Evolutionary conservation across 1,140 invertebrate species (phyloP), one percentile per base, ranked within the genome.

Genomic region (Cydia splendana): DNA sequence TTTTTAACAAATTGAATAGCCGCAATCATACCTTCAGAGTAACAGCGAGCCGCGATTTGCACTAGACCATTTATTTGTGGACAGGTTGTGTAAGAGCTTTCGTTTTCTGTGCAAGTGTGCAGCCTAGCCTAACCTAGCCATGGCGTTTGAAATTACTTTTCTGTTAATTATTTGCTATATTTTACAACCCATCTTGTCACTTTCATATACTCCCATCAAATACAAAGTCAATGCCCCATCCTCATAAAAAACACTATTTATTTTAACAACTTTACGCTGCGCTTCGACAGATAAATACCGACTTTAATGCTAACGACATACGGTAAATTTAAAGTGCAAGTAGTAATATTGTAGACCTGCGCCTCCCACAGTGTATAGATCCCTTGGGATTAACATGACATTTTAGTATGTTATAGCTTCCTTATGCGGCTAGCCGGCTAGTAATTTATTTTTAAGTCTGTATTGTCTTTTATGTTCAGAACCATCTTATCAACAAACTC

Each of bases 391-490:
- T 85, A 84, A 80, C 71, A 74, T 76, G 74, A 76, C 53, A 69
- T 85, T 83, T 81, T 82, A 81, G 75, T 77, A 80, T 77, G 76
- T 78, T 79, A 78, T 77, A 77, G 80, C 79, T 82, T 84, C 82
- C 82, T 80, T 77, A 79, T 85, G 84, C 79, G 79, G 18, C 28
- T 74, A 78, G 65, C 28, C 15, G 24, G 57, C 30, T 78, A 78
- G 76, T 78, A 75, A 74, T 65, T 80, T 80, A 76, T 76, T 82
- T 81, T 69, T 28, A 82, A 82, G 57, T 62, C 57, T 62, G 18
- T 62, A 62, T n/a, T 62, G 9, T 62, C 20, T 62, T 62, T 62
- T 12, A 7, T 62, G 45, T 12, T 62, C 18, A 0, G 20, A 62
- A 62, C 20, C 3, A 20, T 62, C 20, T 24, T 62, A 62, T 0